A percentile compares a stretch with the other conserved stretches of the same genome.
phyloP scores from a whole-genome alignment of 2,888 invertebrate species.

The Zele albiditarsus region DNA sequence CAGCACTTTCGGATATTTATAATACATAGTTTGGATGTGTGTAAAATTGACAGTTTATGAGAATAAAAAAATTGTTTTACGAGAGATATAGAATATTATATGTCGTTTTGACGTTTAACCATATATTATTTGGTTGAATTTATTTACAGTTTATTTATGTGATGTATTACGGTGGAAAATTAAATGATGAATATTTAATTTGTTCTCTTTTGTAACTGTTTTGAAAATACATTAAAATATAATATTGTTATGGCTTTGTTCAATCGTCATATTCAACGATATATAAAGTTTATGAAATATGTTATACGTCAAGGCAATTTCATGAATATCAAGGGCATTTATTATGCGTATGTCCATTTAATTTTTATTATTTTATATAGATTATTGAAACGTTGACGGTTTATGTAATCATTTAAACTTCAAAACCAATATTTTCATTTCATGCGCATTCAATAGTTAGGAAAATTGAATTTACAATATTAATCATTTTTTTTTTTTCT shows the following conservation, averaged over 20 bases:
- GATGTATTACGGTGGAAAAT: not conserved
- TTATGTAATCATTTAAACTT: no score
- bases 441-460: no score
- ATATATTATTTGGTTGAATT: not conserved
- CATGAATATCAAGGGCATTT: not conserved
- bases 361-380: no score
- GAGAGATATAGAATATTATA: no score
- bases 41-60: not conserved
- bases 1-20: conserved; percentile 3
- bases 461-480: no score
- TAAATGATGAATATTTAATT: not conserved
- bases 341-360: not conserved
- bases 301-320: no score
- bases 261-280: no score
- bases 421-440: no score
- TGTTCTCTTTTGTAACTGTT: not conserved
- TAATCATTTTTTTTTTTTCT: no score
- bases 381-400: no score
- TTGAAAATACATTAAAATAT: not conserved
- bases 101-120: not conserved
- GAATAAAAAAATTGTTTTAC: not conserved
- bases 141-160: not conserved
- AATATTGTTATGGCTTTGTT: not conserved
- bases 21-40: not conserved
- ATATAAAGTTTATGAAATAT: no score